These are phyloP conservation scores for Platygyra sinensis DNA, from an alignment of 64 coral and sea anemone genomes.

Conservation along the genomic window DNA sequence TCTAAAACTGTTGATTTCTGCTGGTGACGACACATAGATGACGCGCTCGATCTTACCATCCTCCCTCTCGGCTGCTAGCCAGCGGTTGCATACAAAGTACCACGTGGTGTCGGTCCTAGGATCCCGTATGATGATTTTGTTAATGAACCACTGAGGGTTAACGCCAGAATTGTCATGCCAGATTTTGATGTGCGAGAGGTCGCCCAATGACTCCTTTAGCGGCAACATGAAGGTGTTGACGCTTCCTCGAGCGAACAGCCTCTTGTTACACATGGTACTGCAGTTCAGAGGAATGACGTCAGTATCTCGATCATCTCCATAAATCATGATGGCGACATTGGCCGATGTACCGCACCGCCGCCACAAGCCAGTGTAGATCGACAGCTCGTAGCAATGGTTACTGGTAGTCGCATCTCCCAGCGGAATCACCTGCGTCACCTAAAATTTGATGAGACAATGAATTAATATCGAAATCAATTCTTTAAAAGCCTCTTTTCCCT, in stretches of 20 bases:
- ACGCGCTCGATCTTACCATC: conserved; percentile 88
- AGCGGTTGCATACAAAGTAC: conserved; percentile 80
- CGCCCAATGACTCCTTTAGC: conserved; percentile 39
- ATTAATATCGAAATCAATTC: too few relatives aligned
- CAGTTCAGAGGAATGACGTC: conserved; percentile 67
- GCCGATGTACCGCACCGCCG: conserved; percentile 81
- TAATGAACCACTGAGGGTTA: conserved; percentile 85
- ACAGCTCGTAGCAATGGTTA: conserved; percentile 67
- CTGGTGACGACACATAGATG: conserved; percentile 52
- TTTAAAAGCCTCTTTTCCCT: too few relatives aligned
- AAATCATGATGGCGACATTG: conserved; percentile 78
- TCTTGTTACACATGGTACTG: conserved; percentile 81
- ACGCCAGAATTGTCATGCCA: conserved; percentile 89
- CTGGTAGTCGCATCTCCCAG: conserved; percentile 27
- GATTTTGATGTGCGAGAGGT: conserved; percentile 53
- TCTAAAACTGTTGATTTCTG: conserved; percentile 84
- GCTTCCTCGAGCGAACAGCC: conserved; percentile 81
- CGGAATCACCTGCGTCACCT: conserved; percentile 78
- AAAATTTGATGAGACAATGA: not conserved
- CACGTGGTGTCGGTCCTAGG: conserved; percentile 63
- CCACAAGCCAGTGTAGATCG: conserved; percentile 85
- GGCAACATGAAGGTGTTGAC: conserved; percentile 57
- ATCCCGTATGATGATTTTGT: conserved; percentile 67
- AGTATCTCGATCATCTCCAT: conserved; percentile 71
- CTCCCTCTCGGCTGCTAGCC: conserved; percentile 85